A percentile compares a stretch with the other conserved stretches of the same genome.
These are phyloP conservation scores for Apodemus agrarius DNA, from an alignment of 2,797 vertebrate species.

Conservation along the genomic window DNA sequence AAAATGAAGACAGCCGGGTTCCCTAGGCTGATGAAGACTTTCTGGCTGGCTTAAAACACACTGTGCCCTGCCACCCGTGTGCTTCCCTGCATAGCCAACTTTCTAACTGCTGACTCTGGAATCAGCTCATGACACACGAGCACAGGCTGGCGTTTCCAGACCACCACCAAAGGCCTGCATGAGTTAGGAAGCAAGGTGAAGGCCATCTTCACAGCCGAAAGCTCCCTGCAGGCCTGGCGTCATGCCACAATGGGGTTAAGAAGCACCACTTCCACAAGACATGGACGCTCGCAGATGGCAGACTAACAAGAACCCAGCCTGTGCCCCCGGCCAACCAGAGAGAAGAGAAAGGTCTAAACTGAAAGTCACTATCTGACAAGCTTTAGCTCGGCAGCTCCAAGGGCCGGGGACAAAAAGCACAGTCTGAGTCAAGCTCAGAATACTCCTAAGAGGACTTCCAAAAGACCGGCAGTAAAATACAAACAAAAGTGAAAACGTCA, in stretches of 20 bases:
- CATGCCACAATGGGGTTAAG: background rate
- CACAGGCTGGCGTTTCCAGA: background rate
- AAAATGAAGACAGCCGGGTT: background rate
- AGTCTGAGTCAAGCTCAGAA: background rate
- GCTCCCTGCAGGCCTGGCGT: background rate
- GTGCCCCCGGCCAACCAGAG: background rate
- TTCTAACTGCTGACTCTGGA: conserved; percentile 15
- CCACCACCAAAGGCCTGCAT: background rate
- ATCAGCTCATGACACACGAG: background rate
- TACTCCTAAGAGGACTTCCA: background rate
- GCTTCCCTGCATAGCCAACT: background rate
- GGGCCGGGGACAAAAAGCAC: background rate
- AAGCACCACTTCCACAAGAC: background rate
- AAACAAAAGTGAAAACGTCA: no score
- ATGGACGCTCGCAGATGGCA: background rate
- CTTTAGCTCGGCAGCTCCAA: background rate
- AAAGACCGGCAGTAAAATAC: background rate
- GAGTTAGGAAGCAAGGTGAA: background rate
- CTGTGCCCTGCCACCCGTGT: background rate
- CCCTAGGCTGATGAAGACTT: background rate
- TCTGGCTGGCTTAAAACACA: background rate
- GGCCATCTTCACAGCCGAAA: background rate
- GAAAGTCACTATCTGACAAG: background rate
- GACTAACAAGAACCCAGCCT: background rate
- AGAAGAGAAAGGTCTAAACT: background rate